Base-by-base conservation (phyloP, 2,888 invertebrate species). In the Pyrgus malvae region DNA sequence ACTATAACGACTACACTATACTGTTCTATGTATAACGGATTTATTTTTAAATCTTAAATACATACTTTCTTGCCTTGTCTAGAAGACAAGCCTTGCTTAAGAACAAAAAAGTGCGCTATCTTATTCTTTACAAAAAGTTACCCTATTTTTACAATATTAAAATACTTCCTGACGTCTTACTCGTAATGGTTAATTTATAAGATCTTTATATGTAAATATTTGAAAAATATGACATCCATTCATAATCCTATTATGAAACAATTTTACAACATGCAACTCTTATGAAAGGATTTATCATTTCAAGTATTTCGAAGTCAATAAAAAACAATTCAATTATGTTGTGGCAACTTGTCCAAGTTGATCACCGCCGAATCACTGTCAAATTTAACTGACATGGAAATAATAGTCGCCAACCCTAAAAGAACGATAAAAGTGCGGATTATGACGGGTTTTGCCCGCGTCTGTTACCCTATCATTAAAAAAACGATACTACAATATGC, bases 281-380 rank as follows among this genome's bases (percentile, higher is more conserved):
- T n/a, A n/a, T n/a, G n/a, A n/a, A n/a, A n/a, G n/a, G n/a, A n/a
- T n/a, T n/a, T n/a, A n/a, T n/a, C n/a, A 62, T 23, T 54, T 50
- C 50, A 42, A 55, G 55, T 46, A 54, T 56, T 51, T 54, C 45
- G 53, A 48, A 55, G 44, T 51, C 9, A 37, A 44, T 44, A 51
- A 37, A 50, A 49, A 35, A 44, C 35, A 44, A 31, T 37, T 83
- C 81, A 83, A 73, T 80, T 78, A 73, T 74, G 63, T 51, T 76
- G 72, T 76, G 78, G 72, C 75, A 74, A 61, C 70, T 75, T 69
- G 69, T 76, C 74, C 75, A 74, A 79, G 54, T 53, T 25, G 27
- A 51, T 58, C 46, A 38, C 25, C 25, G 17, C 9, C 21, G 72
- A 77, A 75, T 69, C 73, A 73, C 69, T 57, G 44, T 51, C 51